Evolutionary conservation across 2,797 vertebrate genomes (phyloP).

Genomic region (Ficedula albicollis): DNA sequence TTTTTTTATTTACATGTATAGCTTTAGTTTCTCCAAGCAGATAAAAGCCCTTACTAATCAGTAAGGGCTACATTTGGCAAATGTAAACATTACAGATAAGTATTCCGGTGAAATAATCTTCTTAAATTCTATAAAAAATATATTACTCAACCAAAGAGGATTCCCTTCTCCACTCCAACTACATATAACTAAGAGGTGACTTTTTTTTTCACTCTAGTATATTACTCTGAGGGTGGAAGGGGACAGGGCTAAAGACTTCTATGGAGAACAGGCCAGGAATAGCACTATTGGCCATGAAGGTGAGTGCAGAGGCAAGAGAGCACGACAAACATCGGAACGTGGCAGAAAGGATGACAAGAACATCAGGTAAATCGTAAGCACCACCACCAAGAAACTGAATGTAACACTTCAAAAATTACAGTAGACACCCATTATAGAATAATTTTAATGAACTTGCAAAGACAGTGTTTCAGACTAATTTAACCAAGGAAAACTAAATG

Average conservation of each 20-base stretch:
- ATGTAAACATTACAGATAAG: not conserved
- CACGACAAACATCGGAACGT: not conserved
- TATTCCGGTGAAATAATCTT: not conserved
- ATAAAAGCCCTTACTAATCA: not conserved
- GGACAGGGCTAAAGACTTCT: not conserved
- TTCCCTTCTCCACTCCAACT: not conserved
- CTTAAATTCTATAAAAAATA: not conserved
- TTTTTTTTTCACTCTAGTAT: not conserved
- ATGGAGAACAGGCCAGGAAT: not conserved
- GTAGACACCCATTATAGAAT: conserved; percentile 7
- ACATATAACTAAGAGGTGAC: not conserved
- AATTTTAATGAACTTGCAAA: conserved; percentile 46
- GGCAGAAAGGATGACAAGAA: not conserved
- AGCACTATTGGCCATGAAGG: not conserved
- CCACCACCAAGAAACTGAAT: not conserved
- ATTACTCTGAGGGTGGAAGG: not conserved
- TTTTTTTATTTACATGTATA: not conserved
- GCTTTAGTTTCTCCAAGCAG: not conserved
- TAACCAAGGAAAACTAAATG: conserved; percentile 67
- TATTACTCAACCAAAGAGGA: not conserved
- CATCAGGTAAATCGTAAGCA: not conserved
- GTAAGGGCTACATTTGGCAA: not conserved
- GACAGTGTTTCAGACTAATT: conserved; percentile 66
- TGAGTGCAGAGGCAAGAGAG: not conserved
- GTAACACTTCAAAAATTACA: not conserved